phyloP scores from a whole-genome alignment of 2,888 invertebrate species.

The Leistus spinibarbis region DNA sequence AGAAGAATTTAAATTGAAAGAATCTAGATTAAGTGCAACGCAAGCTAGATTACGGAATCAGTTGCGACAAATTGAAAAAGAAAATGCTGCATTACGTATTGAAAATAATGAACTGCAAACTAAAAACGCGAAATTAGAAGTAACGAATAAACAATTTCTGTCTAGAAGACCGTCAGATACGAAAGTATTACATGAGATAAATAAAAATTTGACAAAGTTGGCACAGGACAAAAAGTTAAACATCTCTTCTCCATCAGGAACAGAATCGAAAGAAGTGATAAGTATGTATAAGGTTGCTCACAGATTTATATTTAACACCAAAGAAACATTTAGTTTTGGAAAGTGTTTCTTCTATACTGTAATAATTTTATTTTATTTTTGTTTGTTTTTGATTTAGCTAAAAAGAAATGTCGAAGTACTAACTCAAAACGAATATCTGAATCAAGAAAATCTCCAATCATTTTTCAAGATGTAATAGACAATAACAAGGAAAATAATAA shows the following conservation, averaged over 20 bases:
- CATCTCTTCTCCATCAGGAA: slow-evolving; percentile 27
- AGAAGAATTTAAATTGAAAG: slow-evolving; percentile 73
- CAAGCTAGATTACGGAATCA: slow-evolving; percentile 77
- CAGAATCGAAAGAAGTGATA: slow-evolving; percentile 25
- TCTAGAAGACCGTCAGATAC: slow-evolving; percentile 65
- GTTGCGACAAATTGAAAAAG: slow-evolving; percentile 73
- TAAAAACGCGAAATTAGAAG: slow-evolving; percentile 68
- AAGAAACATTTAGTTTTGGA: not conserved
- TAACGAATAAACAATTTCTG: slow-evolving; percentile 60
- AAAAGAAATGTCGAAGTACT: not conserved
- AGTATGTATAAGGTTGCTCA: not conserved
- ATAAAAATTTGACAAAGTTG: slow-evolving; percentile 64
- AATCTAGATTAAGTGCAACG: slow-evolving; percentile 72
- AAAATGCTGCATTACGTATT: slow-evolving; percentile 66
- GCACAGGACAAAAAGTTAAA: slow-evolving; percentile 50
- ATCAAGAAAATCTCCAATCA: slow-evolving; percentile 25
- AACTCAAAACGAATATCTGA: slow-evolving; percentile 37
- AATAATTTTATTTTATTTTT: not conserved
- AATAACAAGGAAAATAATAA: slow-evolving; percentile 25
- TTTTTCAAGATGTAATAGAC: not conserved
- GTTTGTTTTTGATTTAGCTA: not conserved
- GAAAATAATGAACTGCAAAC: slow-evolving; percentile 72
- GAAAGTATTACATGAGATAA: slow-evolving; percentile 78
- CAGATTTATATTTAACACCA: not conserved
- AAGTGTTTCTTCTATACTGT: no score